A percentile compares a stretch with the other conserved stretches of the same genome.
phyloP scores from a whole-genome alignment of 2,888 invertebrate genomes.

The Chaitophorus viminalis region DNA sequence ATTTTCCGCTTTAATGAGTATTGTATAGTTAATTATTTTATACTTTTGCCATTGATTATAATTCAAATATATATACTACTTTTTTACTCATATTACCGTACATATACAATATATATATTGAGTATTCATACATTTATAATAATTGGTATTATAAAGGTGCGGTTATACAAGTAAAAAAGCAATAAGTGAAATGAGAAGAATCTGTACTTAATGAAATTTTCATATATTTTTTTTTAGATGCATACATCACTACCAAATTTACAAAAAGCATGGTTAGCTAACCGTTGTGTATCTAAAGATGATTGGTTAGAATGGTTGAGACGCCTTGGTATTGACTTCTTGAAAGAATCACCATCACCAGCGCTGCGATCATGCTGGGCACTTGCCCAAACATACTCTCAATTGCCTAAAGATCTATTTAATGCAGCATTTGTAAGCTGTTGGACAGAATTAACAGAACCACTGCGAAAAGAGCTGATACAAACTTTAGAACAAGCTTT shows the following conservation, averaged over 20 bases:
- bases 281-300: constrained; percentile 92
- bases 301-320: constrained; percentile 99
- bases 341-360: constrained; percentile 95
- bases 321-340: constrained; percentile 88
- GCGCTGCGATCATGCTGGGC: constrained; percentile 92
- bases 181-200: neutral
- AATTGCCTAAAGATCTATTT: constrained; percentile 94
- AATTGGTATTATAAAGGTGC: too few species aligned
- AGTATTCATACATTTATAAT: too few species aligned
- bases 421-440: constrained; percentile 99
- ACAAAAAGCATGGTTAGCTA: constrained; percentile 91
- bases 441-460: constrained; percentile 92
- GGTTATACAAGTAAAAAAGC: too few species aligned
- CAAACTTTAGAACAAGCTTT: constrained; percentile 88
- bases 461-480: constrained; percentile 85
- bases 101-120: too few species aligned
- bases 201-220: neutral
- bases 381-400: constrained; percentile 90
- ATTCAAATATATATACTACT: too few species aligned
- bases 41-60: too few species aligned
- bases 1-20: too few species aligned
- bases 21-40: too few species aligned
- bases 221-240: constrained; percentile 68
- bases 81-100: too few species aligned
- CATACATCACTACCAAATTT: constrained; percentile 86